phyloP scores from a whole-genome alignment of 2,888 invertebrate species.

The Synergus laeviventris region DNA sequence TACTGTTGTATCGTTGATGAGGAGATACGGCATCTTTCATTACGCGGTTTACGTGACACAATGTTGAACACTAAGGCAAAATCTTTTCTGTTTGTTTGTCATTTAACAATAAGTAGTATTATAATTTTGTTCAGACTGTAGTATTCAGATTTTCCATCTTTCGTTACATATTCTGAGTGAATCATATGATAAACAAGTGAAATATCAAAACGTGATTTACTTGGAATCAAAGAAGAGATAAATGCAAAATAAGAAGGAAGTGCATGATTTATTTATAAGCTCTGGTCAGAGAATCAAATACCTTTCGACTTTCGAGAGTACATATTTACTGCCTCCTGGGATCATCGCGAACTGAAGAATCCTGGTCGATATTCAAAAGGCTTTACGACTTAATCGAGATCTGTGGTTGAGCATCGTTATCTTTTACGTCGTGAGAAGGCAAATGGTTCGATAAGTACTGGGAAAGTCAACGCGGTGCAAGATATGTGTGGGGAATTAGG shows the following conservation, averaged over 20 bases:
- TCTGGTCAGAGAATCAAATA: slow-evolving; percentile 17
- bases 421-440: slow-evolving; percentile 34
- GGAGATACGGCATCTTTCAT: neutral
- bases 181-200: neutral
- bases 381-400: slow-evolving; percentile 38
- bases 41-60: neutral
- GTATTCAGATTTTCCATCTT: neutral
- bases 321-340: slow-evolving; percentile 6
- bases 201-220: neutral
- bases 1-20: neutral
- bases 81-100: neutral
- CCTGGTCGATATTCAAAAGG: slow-evolving; percentile 5
- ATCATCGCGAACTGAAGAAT: slow-evolving; percentile 11
- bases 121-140: neutral
- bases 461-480: slow-evolving; percentile 29
- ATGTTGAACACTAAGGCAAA: neutral
- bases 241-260: slow-evolving; percentile 12
- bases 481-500: slow-evolving; percentile 40
- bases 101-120: neutral
- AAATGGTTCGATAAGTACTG: slow-evolving; percentile 39
- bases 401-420: slow-evolving; percentile 20
- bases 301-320: slow-evolving; percentile 19
- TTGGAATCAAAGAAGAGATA: neutral
- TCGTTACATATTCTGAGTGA: neutral
- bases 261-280: slow-evolving; percentile 43